Percentiles rank a stretch among this genome's conserved stretches.
Conservation (phyloP, 2,113 vertebrate genomes). For the Origma solitaria region DNA sequence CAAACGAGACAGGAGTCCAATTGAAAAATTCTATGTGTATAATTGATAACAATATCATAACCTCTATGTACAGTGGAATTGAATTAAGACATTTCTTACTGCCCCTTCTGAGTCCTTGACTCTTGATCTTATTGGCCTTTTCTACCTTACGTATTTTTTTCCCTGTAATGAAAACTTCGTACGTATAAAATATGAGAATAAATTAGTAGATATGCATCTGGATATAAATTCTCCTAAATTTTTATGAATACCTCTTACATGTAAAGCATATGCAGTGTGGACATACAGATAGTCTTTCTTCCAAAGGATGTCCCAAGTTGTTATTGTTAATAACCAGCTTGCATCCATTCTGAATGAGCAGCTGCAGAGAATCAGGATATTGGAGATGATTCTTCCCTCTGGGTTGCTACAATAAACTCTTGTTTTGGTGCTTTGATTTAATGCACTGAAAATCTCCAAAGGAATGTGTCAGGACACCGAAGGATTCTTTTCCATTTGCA, state of each 20-base stretch:
- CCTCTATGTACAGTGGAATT: not conserved
- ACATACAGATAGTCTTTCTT: not conserved
- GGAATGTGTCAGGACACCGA: constrained; percentile 41
- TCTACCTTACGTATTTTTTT: not conserved
- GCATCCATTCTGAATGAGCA: constrained; percentile 35
- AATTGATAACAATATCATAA: not conserved
- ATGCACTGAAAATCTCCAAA: constrained; percentile 53
- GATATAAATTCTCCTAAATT: not conserved
- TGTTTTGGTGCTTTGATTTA: constrained; percentile 68
- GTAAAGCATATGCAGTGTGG: not conserved
- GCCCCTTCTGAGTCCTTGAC: not conserved
- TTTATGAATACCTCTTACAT: not conserved
- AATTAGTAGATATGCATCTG: not conserved
- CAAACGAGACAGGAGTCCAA: not conserved
- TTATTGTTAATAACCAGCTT: constrained; percentile 47
- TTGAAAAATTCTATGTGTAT: not conserved
- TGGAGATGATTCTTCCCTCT: constrained; percentile 40
- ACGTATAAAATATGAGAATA: not conserved
- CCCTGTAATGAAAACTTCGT: not conserved
- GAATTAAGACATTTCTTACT: not conserved
- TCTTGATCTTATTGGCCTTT: not conserved
- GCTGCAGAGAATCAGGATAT: constrained; percentile 62
- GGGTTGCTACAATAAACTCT: constrained; percentile 65
- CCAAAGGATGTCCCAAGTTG: not conserved
- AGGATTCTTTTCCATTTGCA: constrained; percentile 65